Percentiles rank a stretch among this genome's conserved stretches.
These are phyloP conservation scores for Crotalus viridis DNA, from an alignment of 2,113 vertebrate genomes.

Conservation along the genomic window DNA sequence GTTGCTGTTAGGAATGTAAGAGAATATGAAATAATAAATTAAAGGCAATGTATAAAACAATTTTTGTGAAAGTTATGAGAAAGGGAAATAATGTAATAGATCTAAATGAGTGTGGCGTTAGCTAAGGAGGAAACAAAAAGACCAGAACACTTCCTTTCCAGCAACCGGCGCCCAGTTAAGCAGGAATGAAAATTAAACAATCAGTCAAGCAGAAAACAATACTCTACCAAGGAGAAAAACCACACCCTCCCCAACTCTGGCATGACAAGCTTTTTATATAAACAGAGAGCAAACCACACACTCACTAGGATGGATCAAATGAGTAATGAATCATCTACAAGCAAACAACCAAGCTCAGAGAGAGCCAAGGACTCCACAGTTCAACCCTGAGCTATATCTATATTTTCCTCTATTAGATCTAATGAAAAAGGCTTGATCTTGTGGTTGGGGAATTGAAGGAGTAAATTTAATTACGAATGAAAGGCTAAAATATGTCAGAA, in stretches of 20 bases:
- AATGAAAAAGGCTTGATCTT: background rate
- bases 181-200: background rate
- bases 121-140: background rate
- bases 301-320: background rate
- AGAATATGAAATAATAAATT: background rate
- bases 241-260: background rate
- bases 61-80: background rate
- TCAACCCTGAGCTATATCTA: background rate
- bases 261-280: background rate
- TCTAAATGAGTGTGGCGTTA: background rate
- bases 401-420: background rate
- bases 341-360: background rate
- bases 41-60: background rate
- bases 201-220: background rate
- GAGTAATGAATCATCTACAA: background rate
- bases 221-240: background rate
- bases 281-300: background rate
- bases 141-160: background rate
- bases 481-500: background rate
- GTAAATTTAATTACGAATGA: background rate
- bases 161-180: background rate
- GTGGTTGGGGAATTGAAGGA: background rate
- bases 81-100: background rate
- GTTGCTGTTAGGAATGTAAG: background rate
- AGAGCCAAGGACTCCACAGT: background rate